A percentile compares a stretch with the other conserved stretches of the same genome.
Conservation (phyloP, 2,113 vertebrate species). For the Scomber colias region DNA sequence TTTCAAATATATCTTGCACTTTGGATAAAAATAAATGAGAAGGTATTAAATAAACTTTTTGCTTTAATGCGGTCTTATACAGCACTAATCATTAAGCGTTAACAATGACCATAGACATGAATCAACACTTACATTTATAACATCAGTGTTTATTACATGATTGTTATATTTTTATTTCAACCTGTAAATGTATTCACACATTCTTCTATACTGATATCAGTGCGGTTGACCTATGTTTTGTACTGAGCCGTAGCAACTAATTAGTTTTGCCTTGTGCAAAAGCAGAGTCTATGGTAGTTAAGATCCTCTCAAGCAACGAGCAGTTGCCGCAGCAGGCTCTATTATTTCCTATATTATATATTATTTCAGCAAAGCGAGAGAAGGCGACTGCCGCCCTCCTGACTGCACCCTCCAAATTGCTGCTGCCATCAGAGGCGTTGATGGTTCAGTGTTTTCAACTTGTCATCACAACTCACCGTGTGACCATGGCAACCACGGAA, state of each 20-base stretch:
- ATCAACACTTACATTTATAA: not conserved
- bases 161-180: not conserved
- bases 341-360: no score
- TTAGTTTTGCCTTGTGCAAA: not conserved
- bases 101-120: not conserved
- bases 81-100: not conserved
- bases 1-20: not conserved
- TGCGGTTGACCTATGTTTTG: not conserved
- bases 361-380: not conserved
- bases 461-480: no score
- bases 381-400: not conserved
- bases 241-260: not conserved
- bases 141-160: not conserved
- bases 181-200: not conserved
- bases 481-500: no score
- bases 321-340: no score
- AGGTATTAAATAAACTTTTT: not conserved
- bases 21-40: not conserved
- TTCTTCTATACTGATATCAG: not conserved
- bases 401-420: not conserved
- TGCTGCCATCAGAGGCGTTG: no score
- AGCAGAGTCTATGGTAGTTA: not conserved
- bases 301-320: no score
- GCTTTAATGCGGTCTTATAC: not conserved
- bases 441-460: not conserved